Evolutionary conservation across 1,140 invertebrate species (phyloP), one percentile per base, ranked within the genome.

Genomic region (Heliconius hewitsoni): DNA sequence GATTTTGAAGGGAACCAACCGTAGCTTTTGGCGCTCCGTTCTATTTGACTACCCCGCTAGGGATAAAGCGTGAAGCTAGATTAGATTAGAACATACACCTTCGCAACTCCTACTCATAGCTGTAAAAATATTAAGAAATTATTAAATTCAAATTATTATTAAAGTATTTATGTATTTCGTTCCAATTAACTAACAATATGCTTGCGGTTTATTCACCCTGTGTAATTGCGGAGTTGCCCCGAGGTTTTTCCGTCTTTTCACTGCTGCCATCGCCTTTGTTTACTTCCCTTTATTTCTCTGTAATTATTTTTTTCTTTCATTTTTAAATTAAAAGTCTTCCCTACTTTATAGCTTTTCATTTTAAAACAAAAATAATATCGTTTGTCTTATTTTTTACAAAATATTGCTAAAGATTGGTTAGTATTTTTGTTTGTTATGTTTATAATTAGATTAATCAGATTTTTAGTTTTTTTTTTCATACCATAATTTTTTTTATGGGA

Each of bases 191-290:
- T 66, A 66, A 66, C 27, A 66, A 66, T 66, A 23, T 30, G 27
- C 27, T 66, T 66, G 27, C 60, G 60, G 60, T 66, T 18, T 66
- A 66, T 66, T 66, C 60, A 66, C 60, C 60, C 60, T 27, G 27
- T 30, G 3, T 66, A 66, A 30, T 30, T 30, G 60, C 27, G 60
- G 27, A 66, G 23, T 66, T 66, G 60, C 60, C 60, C 60, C 60
- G 60, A 16, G 60, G 60, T 30, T 18, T 66, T 66, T 13, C 60
- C 60, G 60, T 66, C 60, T 66, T 66, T 66, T 66, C 60, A 66
- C 60, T 66, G 27, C 60, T 30, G 27, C 23, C 23, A 23, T 27
- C 60, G 60, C 27, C 13, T 27, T 66, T 66, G 60, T 66, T 66
- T 66, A 13, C 60, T 16, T 11, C 60, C 60, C 60, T 66, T 66